Conservation (phyloP, 2,797 vertebrate genomes). For the Malurus splendens region DNA sequence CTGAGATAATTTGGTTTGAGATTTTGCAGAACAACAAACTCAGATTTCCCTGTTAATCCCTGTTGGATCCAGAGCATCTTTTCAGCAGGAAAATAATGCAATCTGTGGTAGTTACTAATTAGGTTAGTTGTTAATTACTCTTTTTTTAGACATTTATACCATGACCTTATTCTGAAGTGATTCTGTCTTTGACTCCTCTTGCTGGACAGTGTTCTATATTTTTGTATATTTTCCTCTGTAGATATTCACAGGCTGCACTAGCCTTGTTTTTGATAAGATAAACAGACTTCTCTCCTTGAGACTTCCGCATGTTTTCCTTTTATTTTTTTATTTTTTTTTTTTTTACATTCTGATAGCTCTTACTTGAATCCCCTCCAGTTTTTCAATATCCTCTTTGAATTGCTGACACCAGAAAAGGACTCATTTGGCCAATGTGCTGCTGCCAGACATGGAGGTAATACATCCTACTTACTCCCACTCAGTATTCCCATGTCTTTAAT, state of each 20-base stretch:
- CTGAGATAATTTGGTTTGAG: not conserved
- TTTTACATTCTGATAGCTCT: not conserved
- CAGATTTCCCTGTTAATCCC: not conserved
- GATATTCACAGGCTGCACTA: not conserved
- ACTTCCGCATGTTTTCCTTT: not conserved
- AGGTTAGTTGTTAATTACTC: not conserved
- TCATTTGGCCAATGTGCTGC: not conserved
- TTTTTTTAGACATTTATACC: not conserved
- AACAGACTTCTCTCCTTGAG: not conserved
- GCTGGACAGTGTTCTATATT: not conserved
- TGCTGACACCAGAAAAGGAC: not conserved
- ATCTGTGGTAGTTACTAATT: not conserved
- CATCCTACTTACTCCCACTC: conserved; percentile 27
- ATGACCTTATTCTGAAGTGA: not conserved
- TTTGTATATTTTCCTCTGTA: not conserved
- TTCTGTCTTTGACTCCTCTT: not conserved
- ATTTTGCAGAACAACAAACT: not conserved
- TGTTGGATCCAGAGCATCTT: not conserved
- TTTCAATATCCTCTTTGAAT: not conserved
- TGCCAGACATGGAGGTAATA: not conserved
- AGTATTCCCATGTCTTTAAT: conserved; percentile 25
- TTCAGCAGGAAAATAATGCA: not conserved
- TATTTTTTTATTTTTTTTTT: not conserved
- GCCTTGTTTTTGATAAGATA: not conserved
- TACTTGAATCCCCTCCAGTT: not conserved